phyloP scores from a whole-genome alignment of 2,113 vertebrate genomes.

The Eira barbara region DNA sequence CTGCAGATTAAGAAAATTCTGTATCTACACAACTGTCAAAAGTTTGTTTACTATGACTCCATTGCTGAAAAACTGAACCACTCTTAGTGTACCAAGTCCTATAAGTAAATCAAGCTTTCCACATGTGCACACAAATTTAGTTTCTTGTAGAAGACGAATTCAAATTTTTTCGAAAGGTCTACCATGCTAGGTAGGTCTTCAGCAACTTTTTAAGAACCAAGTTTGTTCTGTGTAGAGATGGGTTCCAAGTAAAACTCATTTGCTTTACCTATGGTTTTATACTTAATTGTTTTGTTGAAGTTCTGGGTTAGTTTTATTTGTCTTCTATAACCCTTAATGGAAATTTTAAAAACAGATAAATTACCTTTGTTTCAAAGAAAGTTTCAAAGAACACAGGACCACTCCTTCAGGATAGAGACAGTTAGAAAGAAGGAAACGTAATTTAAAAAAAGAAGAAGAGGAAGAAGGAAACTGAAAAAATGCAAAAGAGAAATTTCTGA shows the following conservation, averaged over 20 bases:
- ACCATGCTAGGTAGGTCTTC: not conserved
- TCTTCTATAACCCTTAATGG: slow-evolving; percentile 1
- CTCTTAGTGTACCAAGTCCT: not conserved
- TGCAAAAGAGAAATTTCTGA: not conserved
- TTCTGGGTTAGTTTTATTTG: not conserved
- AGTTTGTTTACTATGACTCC: not conserved
- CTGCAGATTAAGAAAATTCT: not conserved
- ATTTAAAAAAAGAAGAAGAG: not conserved
- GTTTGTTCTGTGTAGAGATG: not conserved
- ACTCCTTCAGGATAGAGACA: not conserved
- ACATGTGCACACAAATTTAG: not conserved
- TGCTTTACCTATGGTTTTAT: not conserved
- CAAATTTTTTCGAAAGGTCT: not conserved
- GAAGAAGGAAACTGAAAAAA: not conserved
- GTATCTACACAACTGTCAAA: not conserved
- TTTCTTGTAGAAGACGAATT: not conserved
- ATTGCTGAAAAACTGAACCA: not conserved
- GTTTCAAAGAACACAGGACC: not conserved
- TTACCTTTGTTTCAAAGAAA: slow-evolving; percentile 12
- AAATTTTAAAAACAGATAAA: slow-evolving; percentile 7
- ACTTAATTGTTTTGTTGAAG: slow-evolving; percentile 11
- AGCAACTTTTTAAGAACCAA: not conserved
- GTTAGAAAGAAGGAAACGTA: slow-evolving; percentile 3
- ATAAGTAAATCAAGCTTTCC: not conserved
- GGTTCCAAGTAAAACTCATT: slow-evolving; percentile 13